phyloP scores from a whole-genome alignment of 2,888 invertebrate genomes.

The Rhimphoctona megacephalus region DNA sequence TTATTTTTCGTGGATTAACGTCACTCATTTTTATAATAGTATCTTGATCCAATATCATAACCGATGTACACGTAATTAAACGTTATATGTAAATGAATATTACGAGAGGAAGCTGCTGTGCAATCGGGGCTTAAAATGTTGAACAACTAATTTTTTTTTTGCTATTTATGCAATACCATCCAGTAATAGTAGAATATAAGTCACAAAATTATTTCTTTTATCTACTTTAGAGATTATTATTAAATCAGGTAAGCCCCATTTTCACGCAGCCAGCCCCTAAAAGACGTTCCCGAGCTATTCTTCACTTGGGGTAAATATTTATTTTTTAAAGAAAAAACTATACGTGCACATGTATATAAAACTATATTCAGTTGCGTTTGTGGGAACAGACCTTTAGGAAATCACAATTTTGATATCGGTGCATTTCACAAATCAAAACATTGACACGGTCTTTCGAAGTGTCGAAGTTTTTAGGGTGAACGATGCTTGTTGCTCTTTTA shows the following conservation, averaged over 20 bases:
- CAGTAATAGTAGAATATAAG: conserved; percentile 13
- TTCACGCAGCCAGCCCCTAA: conserved; percentile 47
- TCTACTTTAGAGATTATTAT: neutral
- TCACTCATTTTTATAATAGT: conserved; percentile 38
- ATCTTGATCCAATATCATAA: conserved; percentile 19
- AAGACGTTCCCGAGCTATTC: conserved; percentile 18
- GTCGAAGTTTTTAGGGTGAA: neutral
- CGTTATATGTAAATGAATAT: conserved; percentile 42
- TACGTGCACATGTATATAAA: conserved; percentile 1
- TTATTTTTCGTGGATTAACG: conserved; percentile 13
- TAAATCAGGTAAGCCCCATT: conserved; percentile 52
- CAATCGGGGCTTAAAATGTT: conserved; percentile 48
- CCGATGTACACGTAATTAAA: conserved; percentile 4
- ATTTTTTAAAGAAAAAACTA: conserved; percentile 48
- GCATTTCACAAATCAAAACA: neutral
- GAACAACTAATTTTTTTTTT: neutral
- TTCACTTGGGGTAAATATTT: conserved; percentile 50
- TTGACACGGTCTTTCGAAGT: neutral
- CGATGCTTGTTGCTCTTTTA: neutral
- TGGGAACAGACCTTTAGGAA: neutral
- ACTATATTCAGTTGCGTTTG: conserved; percentile 4
- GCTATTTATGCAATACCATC: neutral
- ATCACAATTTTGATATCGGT: neutral
- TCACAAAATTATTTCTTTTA: conserved; percentile 11
- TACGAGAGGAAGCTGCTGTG: conserved; percentile 58